These are phyloP conservation scores for Jordanella pulchra DNA, from an alignment of 2,797 vertebrate genomes.

Conservation along the genomic window DNA sequence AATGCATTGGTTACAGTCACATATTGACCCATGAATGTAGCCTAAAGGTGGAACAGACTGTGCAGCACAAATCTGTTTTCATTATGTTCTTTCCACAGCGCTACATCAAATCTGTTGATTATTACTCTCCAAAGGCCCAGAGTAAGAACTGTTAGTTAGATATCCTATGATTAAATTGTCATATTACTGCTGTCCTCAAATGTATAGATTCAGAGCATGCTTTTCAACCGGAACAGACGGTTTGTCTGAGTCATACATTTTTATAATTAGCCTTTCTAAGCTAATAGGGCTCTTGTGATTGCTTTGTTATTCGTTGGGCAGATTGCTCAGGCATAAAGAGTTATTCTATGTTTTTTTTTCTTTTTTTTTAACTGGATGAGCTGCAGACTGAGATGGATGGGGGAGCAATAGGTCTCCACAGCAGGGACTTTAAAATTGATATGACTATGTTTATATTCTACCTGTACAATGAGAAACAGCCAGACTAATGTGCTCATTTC, in stretches of 20 bases:
- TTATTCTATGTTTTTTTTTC: conserved; percentile 33
- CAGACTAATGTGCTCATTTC: conserved; percentile 5
- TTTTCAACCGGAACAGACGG: conserved; percentile 1
- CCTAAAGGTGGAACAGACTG: conserved; percentile 29
- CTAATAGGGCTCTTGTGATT: conserved; percentile 16
- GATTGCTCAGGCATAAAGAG: conserved; percentile 27
- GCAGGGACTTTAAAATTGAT: conserved; percentile 18
- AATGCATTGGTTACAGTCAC: conserved; percentile 15
- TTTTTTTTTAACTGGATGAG: conserved; percentile 25
- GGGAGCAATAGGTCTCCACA: conserved; percentile 23
- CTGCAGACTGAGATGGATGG: conserved; percentile 34
- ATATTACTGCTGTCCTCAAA: neutral
- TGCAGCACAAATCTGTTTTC: conserved; percentile 35
- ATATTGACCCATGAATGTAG: conserved; percentile 34
- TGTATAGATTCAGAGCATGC: conserved; percentile 6
- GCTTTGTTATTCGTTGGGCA: conserved; percentile 29
- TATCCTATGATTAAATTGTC: neutral
- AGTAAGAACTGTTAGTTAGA: neutral
- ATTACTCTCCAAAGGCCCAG: conserved; percentile 12
- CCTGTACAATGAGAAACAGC: conserved; percentile 9
- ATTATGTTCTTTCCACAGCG: conserved; percentile 22
- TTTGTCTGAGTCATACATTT: conserved; percentile 16
- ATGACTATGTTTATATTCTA: conserved; percentile 32
- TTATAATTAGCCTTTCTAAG: conserved; percentile 35
- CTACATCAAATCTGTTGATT: conserved; percentile 5